Conservation (phyloP, 2,888 invertebrate genomes). For the Selenia dentaria region DNA sequence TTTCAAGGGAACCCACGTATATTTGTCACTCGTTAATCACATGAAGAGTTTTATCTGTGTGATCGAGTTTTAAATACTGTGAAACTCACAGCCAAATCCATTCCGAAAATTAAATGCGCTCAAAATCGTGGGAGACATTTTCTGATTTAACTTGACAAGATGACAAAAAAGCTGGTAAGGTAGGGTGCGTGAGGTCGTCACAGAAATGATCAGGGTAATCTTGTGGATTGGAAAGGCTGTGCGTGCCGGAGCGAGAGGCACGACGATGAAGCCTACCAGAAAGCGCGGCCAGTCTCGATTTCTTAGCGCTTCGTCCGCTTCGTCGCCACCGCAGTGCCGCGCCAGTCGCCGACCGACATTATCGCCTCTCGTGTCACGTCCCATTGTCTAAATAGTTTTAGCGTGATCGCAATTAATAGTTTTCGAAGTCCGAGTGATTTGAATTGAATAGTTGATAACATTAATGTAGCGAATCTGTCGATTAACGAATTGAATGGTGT, state of each 20-base stretch:
- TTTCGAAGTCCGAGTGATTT: conserved; percentile 56
- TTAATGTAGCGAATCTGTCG: conserved; percentile 53
- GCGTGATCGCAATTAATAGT: conserved; percentile 46
- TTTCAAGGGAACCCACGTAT: background rate
- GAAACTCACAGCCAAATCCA: too few relatives aligned
- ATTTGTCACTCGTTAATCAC: too few relatives aligned
- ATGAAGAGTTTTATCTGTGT: too few relatives aligned
- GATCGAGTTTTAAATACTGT: too few relatives aligned
- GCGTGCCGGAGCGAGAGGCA: conserved; percentile 62
- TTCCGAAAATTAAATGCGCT: too few relatives aligned
- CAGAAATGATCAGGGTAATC: conserved; percentile 47
- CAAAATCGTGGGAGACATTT: conserved; percentile 6
- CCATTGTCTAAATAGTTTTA: conserved; percentile 46
- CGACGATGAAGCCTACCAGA: conserved; percentile 23
- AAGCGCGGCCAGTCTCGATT: conserved; percentile 52
- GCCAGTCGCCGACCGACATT: conserved; percentile 60
- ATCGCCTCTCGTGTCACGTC: conserved; percentile 53
- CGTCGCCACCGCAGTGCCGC: conserved; percentile 60
- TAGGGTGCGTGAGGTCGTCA: conserved; percentile 59
- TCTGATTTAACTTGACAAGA: background rate
- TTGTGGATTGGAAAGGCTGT: conserved; percentile 47
- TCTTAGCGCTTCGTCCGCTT: conserved; percentile 38
- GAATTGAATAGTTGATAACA: conserved; percentile 48
- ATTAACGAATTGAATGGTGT: conserved; percentile 66
- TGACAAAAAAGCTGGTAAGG: conserved; percentile 38